These are phyloP conservation scores for Brenthis daphne DNA, from an alignment of 2,888 invertebrate genomes.

Conservation along the genomic window DNA sequence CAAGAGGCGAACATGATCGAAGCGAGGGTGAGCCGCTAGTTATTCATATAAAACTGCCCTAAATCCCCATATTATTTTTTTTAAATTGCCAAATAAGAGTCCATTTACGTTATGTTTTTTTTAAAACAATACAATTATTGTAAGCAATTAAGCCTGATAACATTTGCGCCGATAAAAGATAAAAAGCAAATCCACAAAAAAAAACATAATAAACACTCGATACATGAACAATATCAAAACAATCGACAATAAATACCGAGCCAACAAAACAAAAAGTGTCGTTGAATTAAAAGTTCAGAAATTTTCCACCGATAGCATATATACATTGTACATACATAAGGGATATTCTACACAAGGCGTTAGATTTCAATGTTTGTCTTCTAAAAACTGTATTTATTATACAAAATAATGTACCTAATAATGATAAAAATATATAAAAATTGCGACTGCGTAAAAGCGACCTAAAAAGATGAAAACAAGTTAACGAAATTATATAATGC, in stretches of 20 bases:
- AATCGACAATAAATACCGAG: conserved; percentile 22
- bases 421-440: too few species aligned
- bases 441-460: too few species aligned
- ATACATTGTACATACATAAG: not conserved
- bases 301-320: conserved; percentile 28
- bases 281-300: conserved; percentile 43
- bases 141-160: not conserved
- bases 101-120: too few species aligned
- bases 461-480: too few species aligned
- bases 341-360: not conserved
- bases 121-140: not conserved
- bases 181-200: conserved; percentile 2
- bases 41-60: too few species aligned
- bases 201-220: conserved; percentile 11
- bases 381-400: not conserved
- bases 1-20: too few species aligned
- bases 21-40: too few species aligned
- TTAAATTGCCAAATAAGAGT: too few species aligned
- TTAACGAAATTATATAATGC: too few species aligned
- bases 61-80: too few species aligned
- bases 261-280: conserved; percentile 27
- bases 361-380: too few species aligned
- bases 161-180: conserved; percentile 7
- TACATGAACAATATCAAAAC: conserved; percentile 23
- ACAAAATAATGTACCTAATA: not conserved